Evolutionary conservation across 2,888 invertebrate genomes (phyloP), one percentile per base, ranked within the genome.

Genomic region (Agriopis leucophaearia): DNA sequence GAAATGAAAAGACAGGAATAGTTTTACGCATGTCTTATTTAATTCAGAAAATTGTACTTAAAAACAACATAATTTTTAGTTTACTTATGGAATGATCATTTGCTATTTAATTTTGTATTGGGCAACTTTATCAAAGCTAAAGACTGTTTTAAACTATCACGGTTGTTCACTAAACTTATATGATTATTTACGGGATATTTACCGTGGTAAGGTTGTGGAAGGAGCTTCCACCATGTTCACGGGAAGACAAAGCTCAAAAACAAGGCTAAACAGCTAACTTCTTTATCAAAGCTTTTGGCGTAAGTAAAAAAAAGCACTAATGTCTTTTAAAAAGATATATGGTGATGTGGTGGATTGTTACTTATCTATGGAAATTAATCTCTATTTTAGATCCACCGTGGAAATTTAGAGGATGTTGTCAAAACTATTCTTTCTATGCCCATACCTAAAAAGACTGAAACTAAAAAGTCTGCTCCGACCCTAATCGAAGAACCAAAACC

Each of bases 311-410:
- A 8, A 45, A 45, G 8, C n/a, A n/a, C n/a, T 15, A 8, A 7
- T 45, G 15, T 45, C 15, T 45, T 6, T 13, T 13, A 15, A 45
- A 45, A 45, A 15, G 6, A 45, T 7, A 8, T 8, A 38, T 10
- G 5, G 27, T 27, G 2, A 27, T 27, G 27, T 27, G 27, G 8
- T 48, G 8, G 4, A 5, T 10, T 27, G 4, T 59, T 8, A 15
- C 8, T 40, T 1, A 8, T 51, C 35, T 16, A 44, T 27, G 1
- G 8, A n/a, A 18, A 42, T 38, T 7, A 35, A 13, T 47, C 45
- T 64, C n/a, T 35, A 56, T 87, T 86, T 64, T 85, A 96, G 96
- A 90, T 95, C 35, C 95, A 96, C 73, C 94, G 95, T 62, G 95
- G 95, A 1, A 89, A 94, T 68, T 81, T 95, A 57, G 90, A 93